Evolutionary conservation across 2,113 vertebrate species (phyloP).

Genomic region (Phasianus colchicus): DNA sequence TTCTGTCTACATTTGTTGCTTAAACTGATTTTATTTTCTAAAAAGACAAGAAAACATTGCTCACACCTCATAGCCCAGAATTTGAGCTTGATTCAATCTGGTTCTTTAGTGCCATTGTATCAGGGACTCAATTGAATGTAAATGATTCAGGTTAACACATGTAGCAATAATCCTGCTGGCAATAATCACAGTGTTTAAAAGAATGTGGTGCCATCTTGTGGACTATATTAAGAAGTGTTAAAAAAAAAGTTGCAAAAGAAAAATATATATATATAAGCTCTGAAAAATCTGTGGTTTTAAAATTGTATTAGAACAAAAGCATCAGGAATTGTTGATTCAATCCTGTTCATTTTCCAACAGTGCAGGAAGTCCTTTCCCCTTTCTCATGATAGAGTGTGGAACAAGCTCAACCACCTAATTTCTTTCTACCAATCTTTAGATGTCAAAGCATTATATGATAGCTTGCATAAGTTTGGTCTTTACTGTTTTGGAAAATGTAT

Average conservation of each 20-base stretch:
- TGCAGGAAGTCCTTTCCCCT: neutral
- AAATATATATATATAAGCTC: neutral
- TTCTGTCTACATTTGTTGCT: neutral
- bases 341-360: neutral
- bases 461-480: neutral
- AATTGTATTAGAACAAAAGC: neutral
- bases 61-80: neutral
- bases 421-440: conserved; percentile 17
- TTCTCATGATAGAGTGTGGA: neutral
- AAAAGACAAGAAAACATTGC: neutral
- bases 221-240: neutral
- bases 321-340: neutral
- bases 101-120: neutral
- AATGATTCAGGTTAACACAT: neutral
- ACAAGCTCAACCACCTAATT: neutral
- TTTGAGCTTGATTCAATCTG: neutral
- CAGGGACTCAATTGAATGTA: neutral
- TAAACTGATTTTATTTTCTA: neutral
- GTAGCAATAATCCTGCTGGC: neutral
- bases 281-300: neutral
- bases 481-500: neutral
- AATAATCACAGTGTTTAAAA: neutral
- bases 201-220: conserved; percentile 62
- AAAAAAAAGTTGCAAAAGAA: neutral
- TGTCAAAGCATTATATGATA: neutral